Percentiles rank a stretch among this genome's conserved stretches.
Conservation (phyloP, 2,113 vertebrate species). For the Lepisosteus osseus region DNA sequence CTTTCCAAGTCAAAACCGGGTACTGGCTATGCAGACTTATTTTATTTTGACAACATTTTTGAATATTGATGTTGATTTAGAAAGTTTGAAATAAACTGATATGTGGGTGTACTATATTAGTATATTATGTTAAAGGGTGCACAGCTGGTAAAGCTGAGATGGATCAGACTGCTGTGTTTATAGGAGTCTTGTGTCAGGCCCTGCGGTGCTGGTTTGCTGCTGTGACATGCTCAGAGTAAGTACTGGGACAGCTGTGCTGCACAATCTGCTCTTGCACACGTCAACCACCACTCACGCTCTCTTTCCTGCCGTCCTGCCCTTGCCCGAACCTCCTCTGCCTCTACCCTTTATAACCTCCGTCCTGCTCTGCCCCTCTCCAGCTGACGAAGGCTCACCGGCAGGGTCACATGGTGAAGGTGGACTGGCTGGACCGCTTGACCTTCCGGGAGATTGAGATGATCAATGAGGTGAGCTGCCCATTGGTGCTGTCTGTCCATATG, state of each 20-base stretch:
- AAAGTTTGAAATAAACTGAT: too few relatives aligned
- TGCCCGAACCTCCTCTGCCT: background rate
- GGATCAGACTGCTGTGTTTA: constrained; percentile 37
- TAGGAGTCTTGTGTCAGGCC: too few relatives aligned
- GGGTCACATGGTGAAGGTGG: constrained; percentile 98
- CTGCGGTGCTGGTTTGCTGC: constrained; percentile 35
- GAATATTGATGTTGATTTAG: too few relatives aligned
- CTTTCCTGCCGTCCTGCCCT: constrained; percentile 3
- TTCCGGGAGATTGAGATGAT: constrained; percentile 99
- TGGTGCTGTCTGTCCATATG: background rate
- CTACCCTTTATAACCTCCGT: background rate
- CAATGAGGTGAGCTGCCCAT: constrained; percentile 78
- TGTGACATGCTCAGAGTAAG: constrained; percentile 6
- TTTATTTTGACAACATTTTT: too few relatives aligned
- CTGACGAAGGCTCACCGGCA: constrained; percentile 96
- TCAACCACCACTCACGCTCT: constrained; percentile 9
- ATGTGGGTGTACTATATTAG: too few relatives aligned
- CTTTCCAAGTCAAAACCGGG: too few relatives aligned
- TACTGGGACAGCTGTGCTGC: constrained; percentile 25
- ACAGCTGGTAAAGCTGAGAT: constrained; percentile 34
- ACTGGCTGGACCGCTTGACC: constrained; percentile 95
- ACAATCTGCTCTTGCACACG: background rate
- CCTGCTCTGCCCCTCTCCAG: constrained; percentile 51
- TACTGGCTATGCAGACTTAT: too few relatives aligned
- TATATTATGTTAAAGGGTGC: background rate